Conservation (phyloP, 2,797 vertebrate genomes). For the Babyrousa celebensis region DNA sequence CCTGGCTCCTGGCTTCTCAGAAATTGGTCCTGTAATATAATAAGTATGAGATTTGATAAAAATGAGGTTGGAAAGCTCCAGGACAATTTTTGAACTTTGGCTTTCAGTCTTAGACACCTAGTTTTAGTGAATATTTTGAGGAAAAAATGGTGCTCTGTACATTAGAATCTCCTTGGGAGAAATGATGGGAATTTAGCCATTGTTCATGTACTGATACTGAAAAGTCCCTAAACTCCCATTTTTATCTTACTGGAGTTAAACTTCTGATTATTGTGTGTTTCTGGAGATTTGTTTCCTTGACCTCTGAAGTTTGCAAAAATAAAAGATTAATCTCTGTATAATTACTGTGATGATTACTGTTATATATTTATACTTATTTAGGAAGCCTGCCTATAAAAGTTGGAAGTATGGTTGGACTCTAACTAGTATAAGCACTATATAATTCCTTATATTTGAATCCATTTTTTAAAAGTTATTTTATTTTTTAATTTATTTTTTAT, state of each 20-base stretch:
- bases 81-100: neutral
- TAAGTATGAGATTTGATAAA: neutral
- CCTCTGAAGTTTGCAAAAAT: neutral
- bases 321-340: neutral
- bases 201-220: neutral
- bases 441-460: neutral
- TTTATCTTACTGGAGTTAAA: neutral
- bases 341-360: neutral
- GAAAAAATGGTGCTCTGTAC: neutral
- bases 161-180: neutral
- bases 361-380: neutral
- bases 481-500: no score
- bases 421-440: neutral
- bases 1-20: neutral
- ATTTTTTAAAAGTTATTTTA: slow-evolving; percentile 49
- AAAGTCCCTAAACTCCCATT: neutral
- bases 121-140: neutral
- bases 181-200: neutral
- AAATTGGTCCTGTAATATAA: neutral
- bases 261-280: neutral
- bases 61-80: neutral
- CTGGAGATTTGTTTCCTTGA: neutral
- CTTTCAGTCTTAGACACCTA: neutral
- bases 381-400: neutral
- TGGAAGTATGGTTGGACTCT: neutral